Evolutionary conservation across 2,888 invertebrate species (phyloP), one percentile per base, ranked within the genome.

Genomic region (Odontomyia ornata): DNA sequence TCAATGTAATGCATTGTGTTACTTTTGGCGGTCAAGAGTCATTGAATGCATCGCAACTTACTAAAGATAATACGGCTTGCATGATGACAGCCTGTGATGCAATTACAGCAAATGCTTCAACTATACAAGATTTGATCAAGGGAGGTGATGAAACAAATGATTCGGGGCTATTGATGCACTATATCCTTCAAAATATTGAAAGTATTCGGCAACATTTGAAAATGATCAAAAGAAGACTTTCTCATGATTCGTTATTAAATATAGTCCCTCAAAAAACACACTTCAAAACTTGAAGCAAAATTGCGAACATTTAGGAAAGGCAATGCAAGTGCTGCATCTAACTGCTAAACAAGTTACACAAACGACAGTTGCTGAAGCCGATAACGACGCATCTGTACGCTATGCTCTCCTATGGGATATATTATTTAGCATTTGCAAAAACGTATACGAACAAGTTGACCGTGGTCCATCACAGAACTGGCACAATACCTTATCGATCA

Each of bases 1-100:
- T 98, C 83, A 91, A 93, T 82, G 95, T 93, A n/a, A 92, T 96
- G 89, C 96, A 95, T 88, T 91, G 92, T 0, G 92, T 95, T 1
- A 88, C 95, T 36, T 88, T 97, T 78, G 89, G 90, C 0, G 88
- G 89, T 0, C 90, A 90, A 79, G 88, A 88, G 71, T 86, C 89
- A 4, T 85, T 89, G 3, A 91, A 91, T 85, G 93, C 94, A 82
- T 91, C 91, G 0, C 89, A 90, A 80, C 88, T 94, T 82, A 88
- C 95, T 67, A 83, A 86, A 11, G 87, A 87, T 79, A 86, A 84
- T 62, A 85, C 85, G 2, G 86, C 90, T 77, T 89, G 92, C n/a
- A 87, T 95, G 69, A 88, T 89, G 7, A 90, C 91, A 73, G 92
- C 92, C 36, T 91, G 92, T 82, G 93, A 94, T 82, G 91, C 92